Evolutionary conservation across 2,113 vertebrate genomes (phyloP).

Genomic region (Chrysemys picta): DNA sequence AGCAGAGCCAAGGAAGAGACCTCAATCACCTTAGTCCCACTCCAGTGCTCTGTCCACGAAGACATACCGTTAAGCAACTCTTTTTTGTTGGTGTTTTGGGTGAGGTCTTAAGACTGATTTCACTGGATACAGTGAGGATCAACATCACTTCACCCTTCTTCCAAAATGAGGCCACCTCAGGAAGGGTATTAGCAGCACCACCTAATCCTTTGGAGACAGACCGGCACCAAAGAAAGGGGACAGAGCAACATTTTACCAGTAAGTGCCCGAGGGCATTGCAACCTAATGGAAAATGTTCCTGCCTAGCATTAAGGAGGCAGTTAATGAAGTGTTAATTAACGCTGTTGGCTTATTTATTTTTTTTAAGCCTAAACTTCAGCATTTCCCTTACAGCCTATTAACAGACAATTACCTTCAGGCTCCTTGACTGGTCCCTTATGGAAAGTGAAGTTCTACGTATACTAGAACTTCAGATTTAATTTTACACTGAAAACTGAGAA

Average conservation of each 20-base stretch:
- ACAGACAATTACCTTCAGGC: not conserved
- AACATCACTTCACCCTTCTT: not conserved
- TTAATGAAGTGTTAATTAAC: not conserved
- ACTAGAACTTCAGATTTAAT: not conserved
- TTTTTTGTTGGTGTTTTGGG: not conserved
- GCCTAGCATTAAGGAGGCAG: not conserved
- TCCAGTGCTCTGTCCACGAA: not conserved
- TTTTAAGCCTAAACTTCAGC: not conserved
- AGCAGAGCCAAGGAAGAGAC: not conserved
- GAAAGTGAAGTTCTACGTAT: not conserved
- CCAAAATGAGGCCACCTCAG: not conserved
- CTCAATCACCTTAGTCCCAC: not conserved
- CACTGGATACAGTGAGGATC: not conserved
- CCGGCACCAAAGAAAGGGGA: not conserved
- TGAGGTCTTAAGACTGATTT: not conserved
- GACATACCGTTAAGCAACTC: not conserved
- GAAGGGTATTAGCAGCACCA: not conserved
- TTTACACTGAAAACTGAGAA: not conserved
- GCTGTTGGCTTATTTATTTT: not conserved
- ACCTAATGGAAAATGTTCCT: not conserved
- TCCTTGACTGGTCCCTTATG: not conserved
- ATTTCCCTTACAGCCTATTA: not conserved
- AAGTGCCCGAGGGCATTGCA: not conserved
- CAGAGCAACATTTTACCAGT: not conserved
- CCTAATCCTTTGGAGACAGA: not conserved